These are phyloP conservation scores for Sympetrum striolatum DNA, from an alignment of 2,888 invertebrate genomes.

Conservation along the genomic window DNA sequence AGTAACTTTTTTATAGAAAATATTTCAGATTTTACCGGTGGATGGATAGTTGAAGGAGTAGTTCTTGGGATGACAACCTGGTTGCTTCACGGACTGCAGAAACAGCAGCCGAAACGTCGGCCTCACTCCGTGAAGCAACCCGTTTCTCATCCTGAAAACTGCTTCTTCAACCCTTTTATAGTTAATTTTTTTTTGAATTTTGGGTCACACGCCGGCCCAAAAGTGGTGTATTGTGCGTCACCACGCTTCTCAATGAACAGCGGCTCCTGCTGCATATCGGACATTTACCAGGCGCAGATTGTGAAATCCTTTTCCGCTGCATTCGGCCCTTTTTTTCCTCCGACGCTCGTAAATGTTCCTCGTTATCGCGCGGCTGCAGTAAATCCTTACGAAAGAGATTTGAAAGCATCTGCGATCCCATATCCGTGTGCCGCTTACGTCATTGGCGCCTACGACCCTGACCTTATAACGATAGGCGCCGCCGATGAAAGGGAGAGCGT, in stretches of 20 bases:
- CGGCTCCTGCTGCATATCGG: neutral
- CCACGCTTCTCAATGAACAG: neutral
- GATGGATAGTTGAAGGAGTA: too few relatives aligned
- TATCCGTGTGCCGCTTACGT: neutral
- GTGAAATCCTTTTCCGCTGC: neutral
- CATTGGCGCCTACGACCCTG: neutral
- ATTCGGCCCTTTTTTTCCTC: neutral
- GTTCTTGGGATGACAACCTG: too few relatives aligned
- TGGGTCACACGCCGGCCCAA: too few relatives aligned
- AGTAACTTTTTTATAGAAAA: too few relatives aligned
- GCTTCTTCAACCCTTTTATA: too few relatives aligned
- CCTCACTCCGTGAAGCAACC: too few relatives aligned
- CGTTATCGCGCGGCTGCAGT: neutral
- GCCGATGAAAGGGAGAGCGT: slow-evolving; percentile 13
- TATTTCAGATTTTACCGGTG: too few relatives aligned
- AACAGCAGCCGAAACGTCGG: too few relatives aligned
- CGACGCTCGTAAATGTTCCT: neutral
- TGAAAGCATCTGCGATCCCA: neutral
- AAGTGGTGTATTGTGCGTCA: too few relatives aligned
- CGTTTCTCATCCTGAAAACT: too few relatives aligned
- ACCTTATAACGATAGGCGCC: slow-evolving; percentile 23
- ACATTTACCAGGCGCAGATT: neutral
- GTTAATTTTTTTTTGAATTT: too few relatives aligned
- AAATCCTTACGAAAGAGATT: neutral
- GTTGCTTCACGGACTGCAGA: too few relatives aligned